These are phyloP conservation scores for Paramormyrops hopkinsi DNA, from an alignment of 2,797 vertebrate species.

Conservation along the genomic window DNA sequence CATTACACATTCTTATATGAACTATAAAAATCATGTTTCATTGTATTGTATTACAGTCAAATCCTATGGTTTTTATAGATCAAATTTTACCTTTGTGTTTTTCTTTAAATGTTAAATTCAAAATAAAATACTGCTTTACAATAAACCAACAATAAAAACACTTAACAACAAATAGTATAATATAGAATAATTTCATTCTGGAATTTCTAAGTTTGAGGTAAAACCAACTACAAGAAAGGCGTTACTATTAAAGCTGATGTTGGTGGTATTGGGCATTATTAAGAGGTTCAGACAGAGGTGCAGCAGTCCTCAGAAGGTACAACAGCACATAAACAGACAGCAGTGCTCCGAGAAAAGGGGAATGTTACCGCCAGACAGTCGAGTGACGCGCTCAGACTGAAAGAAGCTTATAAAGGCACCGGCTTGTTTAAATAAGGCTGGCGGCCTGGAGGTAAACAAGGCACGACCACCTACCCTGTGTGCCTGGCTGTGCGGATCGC, in stretches of 20 bases:
- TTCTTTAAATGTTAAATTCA: not conserved
- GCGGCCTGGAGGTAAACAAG: conserved; percentile 57
- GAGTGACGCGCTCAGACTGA: conserved; percentile 51
- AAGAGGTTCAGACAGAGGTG: not conserved
- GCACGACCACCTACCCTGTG: conserved; percentile 59
- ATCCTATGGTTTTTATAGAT: not conserved
- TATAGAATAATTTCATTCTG: not conserved
- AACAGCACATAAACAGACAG: conserved; percentile 31
- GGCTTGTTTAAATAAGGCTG: conserved; percentile 62
- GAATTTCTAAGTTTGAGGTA: not conserved
- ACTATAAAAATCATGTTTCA: not conserved
- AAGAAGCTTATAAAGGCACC: conserved; percentile 52
- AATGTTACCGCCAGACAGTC: conserved; percentile 45
- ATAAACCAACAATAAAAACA: not conserved
- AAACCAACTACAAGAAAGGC: not conserved
- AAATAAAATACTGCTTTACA: not conserved
- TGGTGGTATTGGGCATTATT: not conserved
- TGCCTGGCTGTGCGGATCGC: conserved; percentile 26
- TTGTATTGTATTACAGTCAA: not conserved
- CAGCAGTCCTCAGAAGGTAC: not conserved
- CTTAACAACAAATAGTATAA: not conserved
- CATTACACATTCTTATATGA: not conserved
- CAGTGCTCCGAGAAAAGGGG: conserved; percentile 42
- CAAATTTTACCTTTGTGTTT: not conserved
- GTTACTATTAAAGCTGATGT: not conserved